Evolutionary conservation across 2,888 invertebrate genomes (phyloP).

Genomic region (Platycnemis pennipes): DNA sequence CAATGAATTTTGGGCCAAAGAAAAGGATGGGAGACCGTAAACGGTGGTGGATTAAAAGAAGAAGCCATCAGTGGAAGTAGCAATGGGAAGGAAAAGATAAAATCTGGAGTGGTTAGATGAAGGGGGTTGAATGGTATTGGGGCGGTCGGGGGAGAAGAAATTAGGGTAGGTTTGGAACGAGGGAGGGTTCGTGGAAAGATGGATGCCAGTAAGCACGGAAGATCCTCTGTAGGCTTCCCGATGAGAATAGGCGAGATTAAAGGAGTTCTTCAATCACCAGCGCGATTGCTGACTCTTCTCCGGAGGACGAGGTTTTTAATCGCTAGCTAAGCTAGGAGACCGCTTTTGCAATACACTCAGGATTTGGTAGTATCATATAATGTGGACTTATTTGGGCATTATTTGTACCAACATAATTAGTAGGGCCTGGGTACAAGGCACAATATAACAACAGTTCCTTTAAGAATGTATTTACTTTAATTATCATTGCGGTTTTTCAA

Average conservation of each 20-base stretch:
- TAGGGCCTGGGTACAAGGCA: too few relatives aligned
- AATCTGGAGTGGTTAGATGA: neutral
- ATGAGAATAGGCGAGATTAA: neutral
- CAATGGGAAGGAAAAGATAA: neutral
- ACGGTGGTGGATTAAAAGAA: neutral
- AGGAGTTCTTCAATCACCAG: slow-evolving; percentile 70
- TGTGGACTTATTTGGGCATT: too few relatives aligned
- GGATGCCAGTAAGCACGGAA: neutral
- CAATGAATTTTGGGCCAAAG: neutral
- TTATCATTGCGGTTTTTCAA: too few relatives aligned
- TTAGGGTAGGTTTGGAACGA: neutral
- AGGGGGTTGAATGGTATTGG: neutral
- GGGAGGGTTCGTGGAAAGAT: neutral
- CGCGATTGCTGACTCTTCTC: neutral
- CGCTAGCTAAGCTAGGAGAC: too few relatives aligned
- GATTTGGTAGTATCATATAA: too few relatives aligned
- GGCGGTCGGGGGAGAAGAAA: neutral
- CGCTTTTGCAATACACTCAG: too few relatives aligned
- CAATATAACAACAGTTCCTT: too few relatives aligned
- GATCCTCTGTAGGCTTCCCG: slow-evolving; percentile 63
- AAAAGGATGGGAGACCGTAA: neutral
- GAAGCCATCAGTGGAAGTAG: neutral
- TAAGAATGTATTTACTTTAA: too few relatives aligned
- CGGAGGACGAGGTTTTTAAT: neutral
- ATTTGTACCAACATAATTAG: too few relatives aligned